A percentile compares a stretch with the other conserved stretches of the same genome.
Evolutionary conservation across 2,797 vertebrate species (phyloP).

Genomic region (Micropoecilia bifurca): DNA sequence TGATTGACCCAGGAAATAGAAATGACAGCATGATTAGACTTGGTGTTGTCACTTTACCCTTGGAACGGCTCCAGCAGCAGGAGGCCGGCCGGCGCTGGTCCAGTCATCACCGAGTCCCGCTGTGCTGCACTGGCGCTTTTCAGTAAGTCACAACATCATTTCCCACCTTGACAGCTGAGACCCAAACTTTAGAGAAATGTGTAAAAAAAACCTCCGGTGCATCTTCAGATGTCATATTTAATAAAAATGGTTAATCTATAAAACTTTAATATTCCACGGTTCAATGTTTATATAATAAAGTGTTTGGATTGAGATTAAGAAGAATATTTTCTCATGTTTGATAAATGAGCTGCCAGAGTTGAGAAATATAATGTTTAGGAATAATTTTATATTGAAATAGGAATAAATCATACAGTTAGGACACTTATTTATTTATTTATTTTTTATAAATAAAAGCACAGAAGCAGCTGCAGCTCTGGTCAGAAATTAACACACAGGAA

Average conservation of each 20-base stretch:
- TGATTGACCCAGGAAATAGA: conserved; percentile 25
- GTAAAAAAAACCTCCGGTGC: background rate
- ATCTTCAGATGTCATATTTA: background rate
- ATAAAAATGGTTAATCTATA: background rate
- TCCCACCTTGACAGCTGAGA: conserved; percentile 1
- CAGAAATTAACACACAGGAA: background rate
- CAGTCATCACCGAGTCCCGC: conserved; percentile 36
- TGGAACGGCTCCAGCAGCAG: conserved; percentile 29
- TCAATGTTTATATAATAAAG: background rate
- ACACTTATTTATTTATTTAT: background rate
- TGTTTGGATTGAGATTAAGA: background rate
- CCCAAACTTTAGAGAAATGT: background rate
- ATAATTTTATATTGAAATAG: background rate
- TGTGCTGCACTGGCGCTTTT: conserved; percentile 23
- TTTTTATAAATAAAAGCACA: background rate
- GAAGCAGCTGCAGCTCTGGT: background rate
- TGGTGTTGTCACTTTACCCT: conserved; percentile 17
- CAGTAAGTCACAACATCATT: conserved; percentile 23
- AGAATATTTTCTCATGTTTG: background rate
- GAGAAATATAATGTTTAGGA: background rate
- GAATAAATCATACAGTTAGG: background rate
- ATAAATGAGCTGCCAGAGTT: background rate
- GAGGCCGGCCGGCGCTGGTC: conserved; percentile 11
- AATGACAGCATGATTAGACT: conserved; percentile 33
- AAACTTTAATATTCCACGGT: background rate